Evolutionary conservation across 2,888 invertebrate genomes (phyloP).

Genomic region (Lissocephala sabroskyi): DNA sequence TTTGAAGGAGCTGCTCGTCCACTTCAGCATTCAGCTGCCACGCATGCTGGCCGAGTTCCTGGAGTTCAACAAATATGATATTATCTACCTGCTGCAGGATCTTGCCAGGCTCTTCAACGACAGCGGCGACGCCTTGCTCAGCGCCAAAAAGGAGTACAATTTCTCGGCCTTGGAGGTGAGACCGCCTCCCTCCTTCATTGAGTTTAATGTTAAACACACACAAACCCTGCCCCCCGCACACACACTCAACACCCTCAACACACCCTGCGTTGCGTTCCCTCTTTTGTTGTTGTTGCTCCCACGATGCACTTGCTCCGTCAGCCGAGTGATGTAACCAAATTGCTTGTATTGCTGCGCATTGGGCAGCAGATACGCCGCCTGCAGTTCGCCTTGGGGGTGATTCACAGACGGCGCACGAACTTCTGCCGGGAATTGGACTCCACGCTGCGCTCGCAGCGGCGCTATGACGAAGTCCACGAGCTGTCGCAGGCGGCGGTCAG

Average conservation of each 20-base stretch:
- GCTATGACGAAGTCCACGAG: constrained; percentile 15
- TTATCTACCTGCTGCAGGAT: constrained; percentile 85
- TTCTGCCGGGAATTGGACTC: constrained; percentile 37
- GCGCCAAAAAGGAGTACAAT: constrained; percentile 76
- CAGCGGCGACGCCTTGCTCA: constrained; percentile 80
- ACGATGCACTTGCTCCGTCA: too few species aligned
- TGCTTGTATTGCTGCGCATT: too few species aligned
- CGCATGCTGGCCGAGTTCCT: constrained; percentile 87
- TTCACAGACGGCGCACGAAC: constrained; percentile 19
- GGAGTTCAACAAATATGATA: constrained; percentile 91
- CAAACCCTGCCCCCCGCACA: too few species aligned
- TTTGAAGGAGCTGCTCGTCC: constrained; percentile 82
- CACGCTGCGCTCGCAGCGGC: constrained; percentile 31
- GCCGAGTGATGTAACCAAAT: too few species aligned
- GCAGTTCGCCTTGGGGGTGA: constrained; percentile 27
- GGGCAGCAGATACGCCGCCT: constrained; percentile 14
- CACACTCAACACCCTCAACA: too few species aligned
- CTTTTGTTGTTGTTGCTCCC: too few species aligned
- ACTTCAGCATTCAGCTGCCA: constrained; percentile 86
- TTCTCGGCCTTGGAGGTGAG: constrained; percentile 88
- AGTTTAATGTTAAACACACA: too few species aligned
- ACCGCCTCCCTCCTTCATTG: too few species aligned
- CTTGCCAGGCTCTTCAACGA: constrained; percentile 85
- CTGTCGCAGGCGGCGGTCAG: constrained; percentile 11
- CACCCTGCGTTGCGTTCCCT: too few species aligned